Base-by-base conservation (phyloP, 2,888 invertebrate species). In the Cephus runcator region DNA sequence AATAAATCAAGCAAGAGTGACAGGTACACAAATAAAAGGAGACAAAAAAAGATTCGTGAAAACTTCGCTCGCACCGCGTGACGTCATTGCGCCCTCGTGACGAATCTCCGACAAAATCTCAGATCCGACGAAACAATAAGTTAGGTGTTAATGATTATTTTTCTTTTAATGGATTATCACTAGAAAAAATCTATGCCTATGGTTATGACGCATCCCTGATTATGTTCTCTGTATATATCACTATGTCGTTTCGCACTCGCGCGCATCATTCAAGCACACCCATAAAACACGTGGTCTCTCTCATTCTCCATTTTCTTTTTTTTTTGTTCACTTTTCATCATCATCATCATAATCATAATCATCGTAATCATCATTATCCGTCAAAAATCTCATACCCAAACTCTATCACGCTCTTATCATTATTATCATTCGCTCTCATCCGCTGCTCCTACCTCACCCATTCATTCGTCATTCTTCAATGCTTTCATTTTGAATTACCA, bases 121-220 rank as follows among this genome's bases (percentile, higher is more conserved):
- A 71, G 31, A 71, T 71, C 71, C 71, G 71, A 71, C 56, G 56
- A 56, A 56, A 56, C 71, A 71, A 71, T 71, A 71, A 71, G 71
- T 71, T 71, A 71, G 15, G 33, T 31, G 33, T 71, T 71, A 71
- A 34, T 31, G 33, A 33, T 71, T 71, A 31, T 71, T 34, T 71
- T 71, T 71, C 30, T 31, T 71, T 56, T 23, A 56, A 56, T 56
- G 56, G 56, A 56, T 56, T 81, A 82, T 82, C 79, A 77, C 80
- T 82, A 81, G 75, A 77, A 56, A 56, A 73, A 79, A 77, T 81
- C 81, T 83, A 76, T 80, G 76, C 80, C 76, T 74, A 78, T 85
- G 83, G 83, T 86, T 86, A 85, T 85, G 83, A 86, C 86, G 87
- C 85, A 82, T 88, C 88, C 88, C 89, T 90, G 90, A 90, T 90